Evolutionary conservation across 2,113 vertebrate species (phyloP).

Genomic region (Callipepla squamata): DNA sequence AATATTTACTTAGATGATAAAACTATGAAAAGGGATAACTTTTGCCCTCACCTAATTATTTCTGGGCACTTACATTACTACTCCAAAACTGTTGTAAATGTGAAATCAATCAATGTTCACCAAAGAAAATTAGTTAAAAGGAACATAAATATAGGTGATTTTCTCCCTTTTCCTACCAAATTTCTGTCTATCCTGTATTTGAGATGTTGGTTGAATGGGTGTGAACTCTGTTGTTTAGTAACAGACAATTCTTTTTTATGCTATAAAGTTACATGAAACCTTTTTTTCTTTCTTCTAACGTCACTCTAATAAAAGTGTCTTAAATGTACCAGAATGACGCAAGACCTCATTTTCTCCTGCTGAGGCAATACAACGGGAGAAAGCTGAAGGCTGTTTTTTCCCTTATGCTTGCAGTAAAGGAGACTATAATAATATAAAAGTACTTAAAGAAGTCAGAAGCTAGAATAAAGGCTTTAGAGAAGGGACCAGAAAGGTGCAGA

Average conservation of each 20-base stretch:
- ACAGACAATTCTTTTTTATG: neutral
- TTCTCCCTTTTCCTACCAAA: neutral
- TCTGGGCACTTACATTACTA: neutral
- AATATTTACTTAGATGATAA: neutral
- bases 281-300: neutral
- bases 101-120: neutral
- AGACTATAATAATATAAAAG: slow-evolving; percentile 14
- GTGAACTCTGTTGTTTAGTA: neutral
- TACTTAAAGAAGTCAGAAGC: neutral
- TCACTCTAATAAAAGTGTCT: neutral
- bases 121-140: neutral
- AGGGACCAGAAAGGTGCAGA: neutral
- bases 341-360: neutral
- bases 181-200: neutral
- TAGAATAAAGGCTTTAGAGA: neutral
- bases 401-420: neutral
- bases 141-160: neutral
- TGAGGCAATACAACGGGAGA: neutral
- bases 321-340: neutral
- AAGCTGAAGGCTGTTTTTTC: neutral
- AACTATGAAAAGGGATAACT: neutral
- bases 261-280: neutral
- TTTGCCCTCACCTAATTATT: neutral
- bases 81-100: neutral
- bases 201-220: neutral